Evolutionary conservation across 2,113 vertebrate genomes (phyloP).

Genomic region (Laterallus jamaicensis): DNA sequence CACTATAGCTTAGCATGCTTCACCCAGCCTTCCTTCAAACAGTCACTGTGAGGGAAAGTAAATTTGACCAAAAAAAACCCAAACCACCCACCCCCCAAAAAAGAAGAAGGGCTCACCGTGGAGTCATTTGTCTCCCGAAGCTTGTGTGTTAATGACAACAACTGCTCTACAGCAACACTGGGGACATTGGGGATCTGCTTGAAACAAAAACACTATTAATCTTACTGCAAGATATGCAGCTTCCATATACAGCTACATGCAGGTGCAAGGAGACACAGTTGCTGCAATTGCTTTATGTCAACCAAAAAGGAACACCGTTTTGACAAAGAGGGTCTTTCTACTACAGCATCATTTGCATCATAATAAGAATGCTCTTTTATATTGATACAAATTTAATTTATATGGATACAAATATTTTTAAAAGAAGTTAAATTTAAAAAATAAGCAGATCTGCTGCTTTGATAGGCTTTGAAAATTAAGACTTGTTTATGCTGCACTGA

Average conservation of each 20-base stretch:
- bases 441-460: neutral
- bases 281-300: neutral
- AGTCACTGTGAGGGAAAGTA: neutral
- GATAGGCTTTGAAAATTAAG: neutral
- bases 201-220: slow-evolving; percentile 1
- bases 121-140: slow-evolving; percentile 87
- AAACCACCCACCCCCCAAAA: too few relatives aligned
- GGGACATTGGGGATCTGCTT: slow-evolving; percentile 84
- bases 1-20: neutral
- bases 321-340: neutral
- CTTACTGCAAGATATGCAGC: neutral
- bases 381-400: neutral
- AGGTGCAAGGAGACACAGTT: neutral
- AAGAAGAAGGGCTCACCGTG: slow-evolving; percentile 77
- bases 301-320: neutral
- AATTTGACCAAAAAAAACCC: neutral
- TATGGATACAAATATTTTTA: neutral
- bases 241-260: neutral
- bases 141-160: slow-evolving; percentile 88
- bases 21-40: neutral
- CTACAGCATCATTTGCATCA: neutral
- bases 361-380: neutral
- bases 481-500: neutral
- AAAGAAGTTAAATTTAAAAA: neutral
- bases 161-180: slow-evolving; percentile 81